phyloP scores from a whole-genome alignment of 2,113 vertebrate species.

The Dromiciops gliroides region DNA sequence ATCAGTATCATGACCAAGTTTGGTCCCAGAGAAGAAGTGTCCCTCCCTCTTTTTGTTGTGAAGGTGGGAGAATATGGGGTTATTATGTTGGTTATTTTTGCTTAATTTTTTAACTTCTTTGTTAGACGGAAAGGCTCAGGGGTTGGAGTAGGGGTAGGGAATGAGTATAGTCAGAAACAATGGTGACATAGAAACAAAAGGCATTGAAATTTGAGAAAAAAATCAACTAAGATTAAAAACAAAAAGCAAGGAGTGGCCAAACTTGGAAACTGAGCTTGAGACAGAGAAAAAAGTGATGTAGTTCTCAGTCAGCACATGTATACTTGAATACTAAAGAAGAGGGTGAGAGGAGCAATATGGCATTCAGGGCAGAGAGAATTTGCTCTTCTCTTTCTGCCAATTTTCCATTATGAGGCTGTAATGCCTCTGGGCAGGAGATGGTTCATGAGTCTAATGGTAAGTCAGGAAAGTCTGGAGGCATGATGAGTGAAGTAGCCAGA shows the following conservation, averaged over 20 bases:
- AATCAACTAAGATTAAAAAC: neutral
- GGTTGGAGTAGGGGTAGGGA: neutral
- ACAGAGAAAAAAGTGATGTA: neutral
- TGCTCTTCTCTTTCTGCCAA: neutral
- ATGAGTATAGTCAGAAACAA: neutral
- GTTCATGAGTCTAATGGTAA: neutral
- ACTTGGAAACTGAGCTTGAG: neutral
- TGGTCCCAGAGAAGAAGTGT: neutral
- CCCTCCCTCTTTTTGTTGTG: too few species aligned
- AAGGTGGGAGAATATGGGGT: neutral
- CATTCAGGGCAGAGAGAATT: neutral
- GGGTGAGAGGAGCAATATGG: neutral
- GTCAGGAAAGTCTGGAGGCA: neutral
- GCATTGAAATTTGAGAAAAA: neutral
- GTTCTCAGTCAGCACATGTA: neutral
- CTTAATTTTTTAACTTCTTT: neutral
- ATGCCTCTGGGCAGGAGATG: neutral
- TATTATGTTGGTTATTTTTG: neutral
- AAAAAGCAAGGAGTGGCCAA: neutral
- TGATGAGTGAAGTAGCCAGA: neutral
- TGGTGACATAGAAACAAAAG: neutral
- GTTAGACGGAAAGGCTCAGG: neutral
- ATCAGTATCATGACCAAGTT: neutral
- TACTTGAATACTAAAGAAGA: neutral
- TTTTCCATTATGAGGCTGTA: neutral